phyloP scores from a whole-genome alignment of 1,140 invertebrate genomes.

The Mercenaria mercenaria region DNA sequence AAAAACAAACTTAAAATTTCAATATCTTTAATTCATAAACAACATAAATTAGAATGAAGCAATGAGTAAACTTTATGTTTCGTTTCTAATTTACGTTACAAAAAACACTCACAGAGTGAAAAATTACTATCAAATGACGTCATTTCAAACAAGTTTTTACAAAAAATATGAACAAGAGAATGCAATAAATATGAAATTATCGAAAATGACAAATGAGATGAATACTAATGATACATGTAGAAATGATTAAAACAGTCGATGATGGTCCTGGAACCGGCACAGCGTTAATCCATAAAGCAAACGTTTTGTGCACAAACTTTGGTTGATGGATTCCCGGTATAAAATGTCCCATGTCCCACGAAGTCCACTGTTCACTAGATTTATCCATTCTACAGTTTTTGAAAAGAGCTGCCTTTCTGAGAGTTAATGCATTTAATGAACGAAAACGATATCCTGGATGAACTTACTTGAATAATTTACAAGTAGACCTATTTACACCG shows the following conservation, averaged over 20 bases:
- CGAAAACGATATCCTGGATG: conserved; percentile 38
- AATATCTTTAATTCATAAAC: too few relatives aligned
- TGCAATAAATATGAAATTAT: conserved; percentile 29
- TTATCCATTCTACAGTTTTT: neutral
- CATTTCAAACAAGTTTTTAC: conserved; percentile 32
- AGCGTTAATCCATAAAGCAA: conserved; percentile 54
- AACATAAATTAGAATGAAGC: neutral
- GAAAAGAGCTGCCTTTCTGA: conserved; percentile 40
- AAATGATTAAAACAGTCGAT: conserved; percentile 41
- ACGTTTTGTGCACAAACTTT: conserved; percentile 54
- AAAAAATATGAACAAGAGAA: neutral
- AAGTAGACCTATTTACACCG: conserved; percentile 34
- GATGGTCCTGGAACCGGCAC: conserved; percentile 14
- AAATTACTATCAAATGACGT: conserved; percentile 48
- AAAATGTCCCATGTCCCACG: neutral
- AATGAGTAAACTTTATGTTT: neutral
- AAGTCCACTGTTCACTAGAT: neutral
- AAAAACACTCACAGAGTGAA: conserved; percentile 67
- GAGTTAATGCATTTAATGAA: neutral
- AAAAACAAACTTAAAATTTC: too few relatives aligned
- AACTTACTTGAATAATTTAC: conserved; percentile 54
- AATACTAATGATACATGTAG: conserved; percentile 30
- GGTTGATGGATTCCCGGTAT: neutral
- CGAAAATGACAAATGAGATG: conserved; percentile 50
- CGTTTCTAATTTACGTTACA: neutral